A percentile compares a stretch with the other conserved stretches of the same genome.
phyloP scores from a whole-genome alignment of 2,113 vertebrate genomes.

The Gadus chalcogrammus region DNA sequence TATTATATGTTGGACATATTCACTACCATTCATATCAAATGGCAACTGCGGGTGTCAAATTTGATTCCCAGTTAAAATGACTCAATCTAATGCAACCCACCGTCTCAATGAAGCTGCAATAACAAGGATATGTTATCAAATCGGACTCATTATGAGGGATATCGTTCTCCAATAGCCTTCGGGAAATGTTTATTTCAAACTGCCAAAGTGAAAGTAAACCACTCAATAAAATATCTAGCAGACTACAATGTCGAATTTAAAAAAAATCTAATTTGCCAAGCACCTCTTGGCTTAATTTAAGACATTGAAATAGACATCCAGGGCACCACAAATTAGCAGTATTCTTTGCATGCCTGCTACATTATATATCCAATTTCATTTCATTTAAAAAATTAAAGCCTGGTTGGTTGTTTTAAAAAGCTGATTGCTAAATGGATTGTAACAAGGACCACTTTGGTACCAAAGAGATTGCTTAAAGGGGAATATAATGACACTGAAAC shows the following conservation, averaged over 20 bases:
- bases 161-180: not conserved
- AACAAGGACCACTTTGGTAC: constrained; percentile 42
- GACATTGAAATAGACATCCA: constrained; percentile 40
- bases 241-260: constrained; percentile 31
- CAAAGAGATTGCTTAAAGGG: constrained; percentile 34
- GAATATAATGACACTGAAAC: constrained; percentile 38
- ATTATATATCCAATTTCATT: constrained; percentile 60
- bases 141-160: no score
- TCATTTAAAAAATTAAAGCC: not conserved
- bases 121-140: no score
- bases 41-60: no score
- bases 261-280: constrained; percentile 54
- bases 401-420: constrained; percentile 39
- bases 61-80: no score
- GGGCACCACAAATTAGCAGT: constrained; percentile 29
- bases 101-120: no score
- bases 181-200: not conserved
- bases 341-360: constrained; percentile 47
- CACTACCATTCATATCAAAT: no score
- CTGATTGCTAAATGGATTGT: constrained; percentile 47
- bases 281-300: constrained; percentile 35
- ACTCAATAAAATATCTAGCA: constrained; percentile 38
- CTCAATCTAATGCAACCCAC: no score
- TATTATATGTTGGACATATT: no score
- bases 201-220: constrained; percentile 23